Evolutionary conservation across 2,797 vertebrate genomes (phyloP).

Genomic region (Gymnocypris eckloni): DNA sequence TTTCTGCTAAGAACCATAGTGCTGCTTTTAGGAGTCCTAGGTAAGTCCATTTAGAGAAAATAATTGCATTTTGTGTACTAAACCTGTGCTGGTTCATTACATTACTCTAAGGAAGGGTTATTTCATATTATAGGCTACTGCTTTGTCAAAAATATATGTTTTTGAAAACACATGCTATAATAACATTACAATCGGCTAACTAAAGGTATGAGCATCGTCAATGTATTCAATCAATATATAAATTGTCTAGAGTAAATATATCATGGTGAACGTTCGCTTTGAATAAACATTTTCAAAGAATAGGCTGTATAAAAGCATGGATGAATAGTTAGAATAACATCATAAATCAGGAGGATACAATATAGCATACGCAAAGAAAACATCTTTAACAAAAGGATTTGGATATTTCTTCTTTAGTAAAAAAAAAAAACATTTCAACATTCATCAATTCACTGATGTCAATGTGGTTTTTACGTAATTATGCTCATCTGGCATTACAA

Average conservation of each 20-base stretch:
- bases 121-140: neutral
- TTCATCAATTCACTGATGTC: neutral
- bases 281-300: neutral
- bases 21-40: slow-evolving; percentile 11
- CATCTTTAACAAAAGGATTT: neutral
- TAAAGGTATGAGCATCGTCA: neutral
- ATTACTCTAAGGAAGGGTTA: neutral
- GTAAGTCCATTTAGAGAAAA: slow-evolving; percentile 16
- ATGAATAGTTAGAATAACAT: neutral
- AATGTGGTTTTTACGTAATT: neutral
- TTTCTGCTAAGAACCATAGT: neutral
- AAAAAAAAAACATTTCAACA: neutral
- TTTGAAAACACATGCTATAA: neutral
- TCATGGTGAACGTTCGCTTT: neutral
- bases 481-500: neutral
- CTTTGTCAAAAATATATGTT: neutral
- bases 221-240: neutral
- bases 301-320: neutral
- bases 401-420: neutral
- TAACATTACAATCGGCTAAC: neutral
- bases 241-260: neutral
- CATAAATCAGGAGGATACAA: neutral
- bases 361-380: neutral
- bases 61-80: neutral
- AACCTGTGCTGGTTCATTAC: neutral